phyloP scores from a whole-genome alignment of 2,113 vertebrate genomes.

The Myrmecobius fasciatus region DNA sequence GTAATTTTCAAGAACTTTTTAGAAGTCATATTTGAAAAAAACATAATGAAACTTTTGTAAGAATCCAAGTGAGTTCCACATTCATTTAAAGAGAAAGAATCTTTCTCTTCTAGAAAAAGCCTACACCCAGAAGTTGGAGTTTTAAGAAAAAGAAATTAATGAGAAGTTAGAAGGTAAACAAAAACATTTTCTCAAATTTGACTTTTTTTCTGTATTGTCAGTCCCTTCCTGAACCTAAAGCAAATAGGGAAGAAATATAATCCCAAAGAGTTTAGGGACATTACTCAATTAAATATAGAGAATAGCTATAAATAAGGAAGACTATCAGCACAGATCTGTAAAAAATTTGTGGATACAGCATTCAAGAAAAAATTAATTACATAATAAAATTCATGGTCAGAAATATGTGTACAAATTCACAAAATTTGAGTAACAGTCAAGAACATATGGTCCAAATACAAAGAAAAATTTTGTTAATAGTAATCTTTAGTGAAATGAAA shows the following conservation, averaged over 20 bases:
- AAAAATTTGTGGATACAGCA: neutral
- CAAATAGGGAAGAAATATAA: neutral
- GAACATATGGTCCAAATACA: neutral
- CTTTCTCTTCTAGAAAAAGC: too few relatives aligned
- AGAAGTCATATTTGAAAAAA: neutral
- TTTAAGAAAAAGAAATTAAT: neutral
- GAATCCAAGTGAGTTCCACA: neutral
- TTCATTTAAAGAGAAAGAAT: neutral
- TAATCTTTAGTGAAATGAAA: neutral
- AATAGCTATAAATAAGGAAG: neutral
- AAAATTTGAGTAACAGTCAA: neutral
- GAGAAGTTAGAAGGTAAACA: neutral
- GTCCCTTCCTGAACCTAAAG: neutral
- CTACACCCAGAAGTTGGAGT: too few relatives aligned
- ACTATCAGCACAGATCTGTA: neutral
- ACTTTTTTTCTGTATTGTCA: neutral
- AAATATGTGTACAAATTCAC: too few relatives aligned
- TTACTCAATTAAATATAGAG: neutral
- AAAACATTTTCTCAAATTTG: neutral
- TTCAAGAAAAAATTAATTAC: neutral
- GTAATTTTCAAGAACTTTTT: neutral
- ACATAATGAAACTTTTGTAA: neutral
- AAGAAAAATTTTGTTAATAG: neutral
- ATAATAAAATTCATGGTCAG: neutral
- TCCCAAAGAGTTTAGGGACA: neutral